Conservation (phyloP, 2,888 invertebrate species). For the Cerceris ruficornis region DNA sequence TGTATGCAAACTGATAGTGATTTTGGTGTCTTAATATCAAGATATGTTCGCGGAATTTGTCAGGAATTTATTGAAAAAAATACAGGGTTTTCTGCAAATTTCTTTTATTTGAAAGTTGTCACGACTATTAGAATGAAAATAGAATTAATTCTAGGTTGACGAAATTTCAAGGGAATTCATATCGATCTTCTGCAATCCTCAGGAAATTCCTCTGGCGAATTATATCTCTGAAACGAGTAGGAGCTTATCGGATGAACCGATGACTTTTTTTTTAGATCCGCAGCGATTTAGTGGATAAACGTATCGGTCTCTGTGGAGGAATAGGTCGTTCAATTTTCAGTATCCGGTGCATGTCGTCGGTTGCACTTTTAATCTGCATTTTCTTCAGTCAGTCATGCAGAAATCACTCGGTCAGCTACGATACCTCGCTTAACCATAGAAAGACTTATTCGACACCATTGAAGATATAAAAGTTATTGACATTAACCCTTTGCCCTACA, state of each 20-base stretch:
- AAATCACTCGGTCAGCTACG: constrained; percentile 10
- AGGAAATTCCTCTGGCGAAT: background rate
- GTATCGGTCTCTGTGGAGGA: constrained; percentile 22
- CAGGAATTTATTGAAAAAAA: too few species aligned
- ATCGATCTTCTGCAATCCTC: background rate
- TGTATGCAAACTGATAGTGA: too few species aligned
- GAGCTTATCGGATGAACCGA: constrained; percentile 16
- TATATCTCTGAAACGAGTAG: constrained; percentile 11
- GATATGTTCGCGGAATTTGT: too few species aligned
- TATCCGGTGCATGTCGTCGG: constrained; percentile 15
- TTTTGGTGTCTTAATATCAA: too few species aligned
- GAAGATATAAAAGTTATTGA: background rate
- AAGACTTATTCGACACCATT: constrained; percentile 39
- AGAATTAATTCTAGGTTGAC: background rate
- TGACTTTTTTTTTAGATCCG: constrained; percentile 12
- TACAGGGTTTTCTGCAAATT: too few species aligned
- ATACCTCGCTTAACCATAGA: constrained; percentile 45
- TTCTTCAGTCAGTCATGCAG: constrained; percentile 34
- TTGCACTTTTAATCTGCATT: constrained; percentile 39
- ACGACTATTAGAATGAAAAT: background rate
- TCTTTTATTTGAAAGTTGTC: background rate
- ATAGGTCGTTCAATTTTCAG: constrained; percentile 40
- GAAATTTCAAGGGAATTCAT: background rate
- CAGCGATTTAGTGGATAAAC: constrained; percentile 27
- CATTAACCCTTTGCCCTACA: too few species aligned